A percentile compares a stretch with the other conserved stretches of the same genome.
These are phyloP conservation scores for Mystacides longicornis DNA, from an alignment of 2,888 invertebrate genomes.

Conservation along the genomic window DNA sequence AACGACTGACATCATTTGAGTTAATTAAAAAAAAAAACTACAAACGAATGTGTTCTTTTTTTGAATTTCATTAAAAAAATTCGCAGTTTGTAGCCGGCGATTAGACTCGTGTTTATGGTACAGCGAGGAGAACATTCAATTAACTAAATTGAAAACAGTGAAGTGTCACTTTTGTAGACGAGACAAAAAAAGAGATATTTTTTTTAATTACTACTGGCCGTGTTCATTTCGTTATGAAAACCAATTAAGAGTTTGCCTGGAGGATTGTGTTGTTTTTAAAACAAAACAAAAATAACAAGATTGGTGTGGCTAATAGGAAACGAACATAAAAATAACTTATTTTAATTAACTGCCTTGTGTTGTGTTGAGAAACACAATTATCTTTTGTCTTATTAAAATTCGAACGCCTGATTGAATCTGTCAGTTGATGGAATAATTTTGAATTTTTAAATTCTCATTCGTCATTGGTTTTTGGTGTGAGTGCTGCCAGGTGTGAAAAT, in stretches of 20 bases:
- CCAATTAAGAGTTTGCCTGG: not conserved
- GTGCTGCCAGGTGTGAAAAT: no score
- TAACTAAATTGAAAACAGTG: constrained; percentile 14
- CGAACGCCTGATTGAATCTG: not conserved
- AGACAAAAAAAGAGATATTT: no score
- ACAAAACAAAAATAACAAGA: not conserved
- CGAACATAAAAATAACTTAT: not conserved
- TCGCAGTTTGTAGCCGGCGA: constrained; percentile 9
- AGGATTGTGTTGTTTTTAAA: not conserved
- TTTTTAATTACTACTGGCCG: not conserved
- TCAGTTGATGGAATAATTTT: not conserved
- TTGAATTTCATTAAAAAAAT: constrained; percentile 7
- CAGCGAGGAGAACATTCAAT: not conserved
- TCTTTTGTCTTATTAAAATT: not conserved
- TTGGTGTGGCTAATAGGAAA: not conserved
- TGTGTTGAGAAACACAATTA: not conserved
- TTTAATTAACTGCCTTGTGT: not conserved
- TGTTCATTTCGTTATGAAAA: not conserved
- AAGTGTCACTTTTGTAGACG: constrained; percentile 9
- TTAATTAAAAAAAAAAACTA: constrained; percentile 11
- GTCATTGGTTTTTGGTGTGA: no score
- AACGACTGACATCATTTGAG: not conserved
- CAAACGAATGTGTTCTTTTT: constrained; percentile 7
- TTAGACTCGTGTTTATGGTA: constrained; percentile 6
- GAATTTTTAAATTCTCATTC: not conserved